phyloP scores from a whole-genome alignment of 2,888 invertebrate genomes.

The Platyscelio sp. region DNA sequence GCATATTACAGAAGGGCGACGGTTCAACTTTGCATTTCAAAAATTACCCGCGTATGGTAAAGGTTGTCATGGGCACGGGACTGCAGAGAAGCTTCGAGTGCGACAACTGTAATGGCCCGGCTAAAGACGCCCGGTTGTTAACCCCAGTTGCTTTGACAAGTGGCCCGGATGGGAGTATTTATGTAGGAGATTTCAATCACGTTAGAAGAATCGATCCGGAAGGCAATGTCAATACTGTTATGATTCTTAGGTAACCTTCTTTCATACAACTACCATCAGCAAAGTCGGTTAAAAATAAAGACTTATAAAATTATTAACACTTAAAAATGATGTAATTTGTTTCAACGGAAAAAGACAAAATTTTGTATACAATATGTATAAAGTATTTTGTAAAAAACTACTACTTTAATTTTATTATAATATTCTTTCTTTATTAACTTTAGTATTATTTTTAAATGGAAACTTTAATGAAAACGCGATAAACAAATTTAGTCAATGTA shows the following conservation, averaged over 20 bases:
- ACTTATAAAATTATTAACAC: too few species aligned
- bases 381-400: too few species aligned
- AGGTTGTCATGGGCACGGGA: slow-evolving; percentile 97
- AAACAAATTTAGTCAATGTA: too few species aligned
- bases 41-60: slow-evolving; percentile 95
- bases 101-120: slow-evolving; percentile 94
- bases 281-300: too few species aligned
- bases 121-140: slow-evolving; percentile 94
- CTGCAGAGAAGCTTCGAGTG: slow-evolving; percentile 94
- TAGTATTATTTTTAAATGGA: too few species aligned
- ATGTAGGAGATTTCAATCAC: slow-evolving; percentile 98
- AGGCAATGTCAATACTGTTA: slow-evolving; percentile 95
- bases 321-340: too few species aligned
- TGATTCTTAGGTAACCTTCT: slow-evolving; percentile 94
- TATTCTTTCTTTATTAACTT: too few species aligned
- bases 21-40: slow-evolving; percentile 97
- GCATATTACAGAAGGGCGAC: slow-evolving; percentile 98
- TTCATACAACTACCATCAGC: too few species aligned
- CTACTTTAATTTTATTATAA: too few species aligned
- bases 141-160: slow-evolving; percentile 97
- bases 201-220: slow-evolving; percentile 96
- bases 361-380: too few species aligned
- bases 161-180: slow-evolving; percentile 97
- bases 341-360: too few species aligned
- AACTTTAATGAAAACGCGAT: too few species aligned